These are phyloP conservation scores for Premnoplex brunnescens DNA, from an alignment of 2,797 vertebrate genomes.

Conservation along the genomic window DNA sequence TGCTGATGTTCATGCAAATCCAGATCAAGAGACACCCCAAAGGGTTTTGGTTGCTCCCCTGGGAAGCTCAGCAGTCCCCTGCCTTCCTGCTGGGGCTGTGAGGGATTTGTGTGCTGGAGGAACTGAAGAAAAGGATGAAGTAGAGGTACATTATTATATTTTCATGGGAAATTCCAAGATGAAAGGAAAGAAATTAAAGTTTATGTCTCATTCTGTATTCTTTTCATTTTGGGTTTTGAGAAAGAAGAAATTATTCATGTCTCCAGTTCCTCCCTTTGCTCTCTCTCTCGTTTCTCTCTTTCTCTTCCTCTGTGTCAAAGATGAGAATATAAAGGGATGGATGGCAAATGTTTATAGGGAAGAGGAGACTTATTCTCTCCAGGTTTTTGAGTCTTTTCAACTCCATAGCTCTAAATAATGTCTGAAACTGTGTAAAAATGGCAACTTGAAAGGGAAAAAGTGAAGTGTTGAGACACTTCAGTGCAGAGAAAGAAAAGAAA, in stretches of 20 bases:
- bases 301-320: neutral
- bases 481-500: neutral
- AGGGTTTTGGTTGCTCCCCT: neutral
- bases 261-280: neutral
- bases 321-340: constrained; percentile 1
- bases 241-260: constrained; percentile 37
- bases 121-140: neutral
- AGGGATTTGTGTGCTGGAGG: accelerated
- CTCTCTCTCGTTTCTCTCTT: neutral
- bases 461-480: neutral
- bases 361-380: neutral
- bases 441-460: constrained; percentile 1
- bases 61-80: neutral
- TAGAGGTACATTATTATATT: neutral
- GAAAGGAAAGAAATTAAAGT: neutral
- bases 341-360: constrained; percentile 28
- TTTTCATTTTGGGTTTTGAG: constrained; percentile 33
- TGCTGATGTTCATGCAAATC: neutral
- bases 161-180: constrained; percentile 12
- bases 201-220: constrained; percentile 32
- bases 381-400: neutral
- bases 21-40: neutral
- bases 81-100: neutral
- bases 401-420: constrained; percentile 26
- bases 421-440: neutral